These are phyloP conservation scores for Cephus rjabovi DNA, from an alignment of 2,888 invertebrate species.

Conservation along the genomic window DNA sequence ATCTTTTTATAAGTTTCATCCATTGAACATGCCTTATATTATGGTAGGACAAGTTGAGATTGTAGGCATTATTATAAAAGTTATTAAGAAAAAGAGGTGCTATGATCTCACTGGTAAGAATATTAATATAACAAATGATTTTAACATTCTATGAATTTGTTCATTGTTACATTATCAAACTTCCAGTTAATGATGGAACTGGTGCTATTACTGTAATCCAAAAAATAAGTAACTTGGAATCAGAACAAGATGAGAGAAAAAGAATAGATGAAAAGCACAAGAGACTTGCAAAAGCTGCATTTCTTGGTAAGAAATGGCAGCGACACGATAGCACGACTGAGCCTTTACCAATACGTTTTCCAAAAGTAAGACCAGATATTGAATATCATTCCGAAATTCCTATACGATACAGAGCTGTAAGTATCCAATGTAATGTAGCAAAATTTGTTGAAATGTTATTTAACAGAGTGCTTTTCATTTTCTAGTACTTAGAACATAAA, in stretches of 20 bases:
- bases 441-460: background rate
- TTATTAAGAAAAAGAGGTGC: background rate
- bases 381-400: background rate
- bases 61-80: background rate
- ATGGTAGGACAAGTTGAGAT: background rate
- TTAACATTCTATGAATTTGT: background rate
- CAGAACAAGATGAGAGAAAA: background rate
- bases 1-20: background rate
- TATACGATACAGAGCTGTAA: background rate
- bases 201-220: background rate
- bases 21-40: background rate
- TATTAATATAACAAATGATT: background rate
- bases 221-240: background rate
- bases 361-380: background rate
- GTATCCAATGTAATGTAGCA: background rate
- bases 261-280: background rate
- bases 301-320: background rate
- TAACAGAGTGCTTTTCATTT: background rate
- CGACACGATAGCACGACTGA: background rate
- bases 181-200: background rate
- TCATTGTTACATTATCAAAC: background rate
- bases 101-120: background rate
- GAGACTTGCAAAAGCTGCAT: background rate
- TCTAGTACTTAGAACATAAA: background rate
- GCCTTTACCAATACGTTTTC: background rate